Evolutionary conservation across 2,888 invertebrate species (phyloP).

Genomic region (Panorpa germanica): DNA sequence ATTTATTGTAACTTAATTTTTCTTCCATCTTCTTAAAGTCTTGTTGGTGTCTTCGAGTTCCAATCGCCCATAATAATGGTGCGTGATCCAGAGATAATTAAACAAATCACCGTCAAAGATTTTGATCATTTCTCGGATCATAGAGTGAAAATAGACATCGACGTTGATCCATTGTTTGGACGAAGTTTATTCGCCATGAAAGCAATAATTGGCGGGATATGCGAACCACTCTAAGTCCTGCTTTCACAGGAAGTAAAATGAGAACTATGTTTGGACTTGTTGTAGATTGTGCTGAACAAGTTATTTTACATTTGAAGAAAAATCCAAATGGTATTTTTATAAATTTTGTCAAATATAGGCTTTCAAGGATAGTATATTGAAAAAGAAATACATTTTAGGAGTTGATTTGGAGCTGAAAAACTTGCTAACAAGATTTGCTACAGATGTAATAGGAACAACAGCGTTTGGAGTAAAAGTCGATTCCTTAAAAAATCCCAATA

Average conservation of each 20-base stretch:
- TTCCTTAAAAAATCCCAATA: conserved; percentile 16
- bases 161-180: conserved; percentile 17
- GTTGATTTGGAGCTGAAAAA: conserved; percentile 24
- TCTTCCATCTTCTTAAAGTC: too few species aligned
- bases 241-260: conserved; percentile 19
- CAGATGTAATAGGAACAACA: conserved; percentile 25
- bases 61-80: conserved; percentile 15
- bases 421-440: conserved; percentile 20
- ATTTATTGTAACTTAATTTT: not conserved
- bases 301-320: too few species aligned
- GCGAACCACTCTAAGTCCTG: conserved; percentile 17
- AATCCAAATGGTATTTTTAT: too few species aligned
- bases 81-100: conserved; percentile 19
- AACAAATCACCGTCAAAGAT: too few species aligned
- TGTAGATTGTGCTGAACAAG: conserved; percentile 15
- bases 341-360: too few species aligned
- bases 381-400: too few species aligned
- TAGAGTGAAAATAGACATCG: conserved; percentile 15
- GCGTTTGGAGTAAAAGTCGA: conserved; percentile 24
- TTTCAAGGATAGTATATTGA: too few species aligned
- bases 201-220: conserved; percentile 17
- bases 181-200: conserved; percentile 17
- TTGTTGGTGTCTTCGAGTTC: conserved; percentile 17
- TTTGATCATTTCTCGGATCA: conserved; percentile 18
- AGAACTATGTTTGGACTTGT: conserved; percentile 17